Conservation (phyloP, 2,113 vertebrate genomes). For the Xenopus tropicalis region DNA sequence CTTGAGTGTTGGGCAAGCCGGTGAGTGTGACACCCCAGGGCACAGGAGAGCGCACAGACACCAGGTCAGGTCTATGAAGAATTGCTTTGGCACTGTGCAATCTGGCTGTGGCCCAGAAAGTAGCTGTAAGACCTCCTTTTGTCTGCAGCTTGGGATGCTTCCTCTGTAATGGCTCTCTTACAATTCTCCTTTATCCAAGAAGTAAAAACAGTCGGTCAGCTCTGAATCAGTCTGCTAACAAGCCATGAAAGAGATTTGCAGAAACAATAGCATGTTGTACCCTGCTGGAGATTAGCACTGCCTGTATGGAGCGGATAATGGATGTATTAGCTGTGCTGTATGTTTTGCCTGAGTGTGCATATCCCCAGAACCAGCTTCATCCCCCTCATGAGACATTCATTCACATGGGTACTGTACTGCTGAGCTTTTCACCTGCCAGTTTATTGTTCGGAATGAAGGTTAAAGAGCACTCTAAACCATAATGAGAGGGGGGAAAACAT, state of each 20-base stretch:
- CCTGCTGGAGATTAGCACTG: slow-evolving; percentile 65
- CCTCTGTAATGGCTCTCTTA: slow-evolving; percentile 68
- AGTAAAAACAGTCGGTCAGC: slow-evolving; percentile 59
- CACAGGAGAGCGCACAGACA: background rate
- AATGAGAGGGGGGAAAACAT: too few species aligned
- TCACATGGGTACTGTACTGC: slow-evolving; percentile 34
- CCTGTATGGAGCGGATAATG: slow-evolving; percentile 63
- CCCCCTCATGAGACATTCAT: slow-evolving; percentile 46
- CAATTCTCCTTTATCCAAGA: slow-evolving; percentile 59
- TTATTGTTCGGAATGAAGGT: too few species aligned
- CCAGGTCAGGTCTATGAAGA: background rate
- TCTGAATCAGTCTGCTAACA: slow-evolving; percentile 61
- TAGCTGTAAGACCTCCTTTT: slow-evolving; percentile 54
- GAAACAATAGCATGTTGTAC: slow-evolving; percentile 75
- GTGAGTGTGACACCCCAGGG: background rate
- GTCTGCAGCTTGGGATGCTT: slow-evolving; percentile 55
- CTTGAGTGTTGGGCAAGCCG: too few species aligned
- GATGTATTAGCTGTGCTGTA: slow-evolving; percentile 56
- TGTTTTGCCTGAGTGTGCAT: slow-evolving; percentile 53
- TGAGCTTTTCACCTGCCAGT: background rate
- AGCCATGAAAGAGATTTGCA: slow-evolving; percentile 69
- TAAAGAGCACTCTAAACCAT: too few species aligned
- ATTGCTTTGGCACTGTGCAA: slow-evolving; percentile 23
- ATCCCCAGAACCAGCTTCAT: slow-evolving; percentile 47
- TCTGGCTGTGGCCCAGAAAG: slow-evolving; percentile 4